Base-by-base conservation (phyloP, 2,113 vertebrate species). In the Suricata suricatta region DNA sequence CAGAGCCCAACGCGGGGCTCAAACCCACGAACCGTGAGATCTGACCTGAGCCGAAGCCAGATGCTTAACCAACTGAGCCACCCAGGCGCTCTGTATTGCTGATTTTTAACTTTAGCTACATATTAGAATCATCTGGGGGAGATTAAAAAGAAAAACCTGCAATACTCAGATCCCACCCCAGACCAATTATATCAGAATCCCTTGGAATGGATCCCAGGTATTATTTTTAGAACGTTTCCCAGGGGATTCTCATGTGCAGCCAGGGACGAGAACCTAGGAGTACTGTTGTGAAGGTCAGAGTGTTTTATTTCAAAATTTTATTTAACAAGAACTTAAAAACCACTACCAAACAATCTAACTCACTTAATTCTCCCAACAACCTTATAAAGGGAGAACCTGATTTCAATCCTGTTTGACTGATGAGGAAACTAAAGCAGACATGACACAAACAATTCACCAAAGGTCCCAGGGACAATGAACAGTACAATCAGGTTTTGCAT, bases 101-200 rank as follows among this genome's bases (percentile, higher is more conserved):
- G 27, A 12, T 93, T 92, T 92, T 88, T 17, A 81, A 88, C 31
- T 52, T 88, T 68, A 96, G 31, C 47, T 60, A 23, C 25, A 7
- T 19, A 69, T 71, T 71, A 71, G 10, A 79, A 86, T 50, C 41
- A 86, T 38, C 19, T 27, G n/a, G 16, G n/a, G n/a, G 31, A 52
- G 29, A 35, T 93, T 96, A 35, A 33, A 25, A 93, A 84, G 50
- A 50, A 50, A 50, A 50, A 15, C 31, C 6, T 29, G 25, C 29
- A 87, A 88, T 31, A 50, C 7, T 31, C 19, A 69, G 25, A 52
- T 44, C 31, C 60, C 66, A 38, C 6, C 5, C 17, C 14, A 10
- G 77, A 68, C 23, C 47, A 84, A 80, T 87, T 44, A 79, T 52
- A 80, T 91, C 47, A 95, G 91, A 93, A 96, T 31, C 23, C 47